These are phyloP conservation scores for Orbicella faveolata DNA, from an alignment of 64 coral and sea anemone genomes.

Conservation along the genomic window DNA sequence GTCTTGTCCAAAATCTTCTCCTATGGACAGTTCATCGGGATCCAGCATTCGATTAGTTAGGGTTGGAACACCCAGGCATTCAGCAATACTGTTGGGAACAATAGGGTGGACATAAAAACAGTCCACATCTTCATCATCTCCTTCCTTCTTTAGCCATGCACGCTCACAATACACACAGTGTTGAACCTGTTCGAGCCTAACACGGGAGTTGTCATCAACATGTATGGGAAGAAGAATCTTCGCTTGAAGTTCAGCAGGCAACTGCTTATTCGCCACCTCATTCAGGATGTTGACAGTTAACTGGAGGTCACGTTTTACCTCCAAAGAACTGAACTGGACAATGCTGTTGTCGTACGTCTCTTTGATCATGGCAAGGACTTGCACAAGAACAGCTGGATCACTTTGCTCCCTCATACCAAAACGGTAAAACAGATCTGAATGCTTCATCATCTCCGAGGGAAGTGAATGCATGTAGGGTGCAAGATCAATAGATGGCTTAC, in stretches of 20 bases:
- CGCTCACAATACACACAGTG: slow-evolving; percentile 82
- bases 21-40: slow-evolving; percentile 64
- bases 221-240: slow-evolving; percentile 72
- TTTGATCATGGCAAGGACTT: slow-evolving; percentile 74
- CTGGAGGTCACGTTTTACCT: slow-evolving; percentile 74
- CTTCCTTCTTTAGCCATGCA: slow-evolving; percentile 76
- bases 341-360: slow-evolving; percentile 36
- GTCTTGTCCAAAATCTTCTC: slow-evolving; percentile 86
- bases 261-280: slow-evolving; percentile 40
- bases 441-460: slow-evolving; percentile 50
- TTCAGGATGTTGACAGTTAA: slow-evolving; percentile 71
- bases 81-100: slow-evolving; percentile 61
- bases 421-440: slow-evolving; percentile 28
- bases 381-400: slow-evolving; percentile 56
- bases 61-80: slow-evolving; percentile 70
- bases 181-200: slow-evolving; percentile 55
- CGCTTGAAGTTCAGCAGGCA: background rate
- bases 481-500: slow-evolving; percentile 48
- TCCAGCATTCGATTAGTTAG: slow-evolving; percentile 72
- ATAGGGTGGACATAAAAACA: slow-evolving; percentile 74
- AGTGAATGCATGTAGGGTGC: slow-evolving; percentile 60
- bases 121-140: slow-evolving; percentile 37
- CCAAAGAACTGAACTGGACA: background rate
- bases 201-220: slow-evolving; percentile 33
- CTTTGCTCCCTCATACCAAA: slow-evolving; percentile 56